Evolutionary conservation across 2,797 vertebrate genomes (phyloP), one percentile per base, ranked within the genome.

Genomic region (Cygnus olor): DNA sequence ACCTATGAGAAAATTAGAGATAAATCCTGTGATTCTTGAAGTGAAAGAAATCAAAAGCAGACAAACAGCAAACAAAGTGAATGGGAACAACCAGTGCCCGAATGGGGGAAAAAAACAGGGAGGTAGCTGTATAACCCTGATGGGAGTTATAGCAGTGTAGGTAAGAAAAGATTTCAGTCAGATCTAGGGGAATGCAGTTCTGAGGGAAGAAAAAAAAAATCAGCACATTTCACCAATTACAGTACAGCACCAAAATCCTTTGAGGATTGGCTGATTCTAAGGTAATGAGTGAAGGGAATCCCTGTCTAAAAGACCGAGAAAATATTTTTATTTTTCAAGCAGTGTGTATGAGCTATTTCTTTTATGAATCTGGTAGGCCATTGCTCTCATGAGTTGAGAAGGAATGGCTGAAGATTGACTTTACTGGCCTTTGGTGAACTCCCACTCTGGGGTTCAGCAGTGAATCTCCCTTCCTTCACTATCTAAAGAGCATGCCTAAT

Each of bases 401-500:
- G 60, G 51, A 85, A 40, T 79, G 85, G 40, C 77, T 96, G 45
- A 36, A 80, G 80, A 89, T 80, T 74, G 85, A 91, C 89, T 94
- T 88, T 6, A 5, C 60, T 90, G 68, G 88, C 88, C 91, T 57
- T 83, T 71, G 64, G 74, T 94, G 91, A 94, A 93, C 95, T 91
- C 49, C 64, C 32, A 14, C 80, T 69, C 79, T 38, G 47, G 74
- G 57, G 80, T 93, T 90, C 78, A 83, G 81, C 1, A 0, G 64
- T 58, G 76, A 94, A 92, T 90, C 57, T 94, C 54, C 45, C 28
- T 91, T 80, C 51, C 76, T 78, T 89, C 42, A 56, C 88, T 64
- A n/a, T 85, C 74, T 91, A 25, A 80, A 68, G 78, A 86, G 53
- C 60, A 57, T 94, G 71, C 49, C 78, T 96, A 96, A 96, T 94